Evolutionary conservation across 1,140 invertebrate genomes (phyloP), one percentile per base, ranked within the genome.

Genomic region (Metopolophium dirhodum): DNA sequence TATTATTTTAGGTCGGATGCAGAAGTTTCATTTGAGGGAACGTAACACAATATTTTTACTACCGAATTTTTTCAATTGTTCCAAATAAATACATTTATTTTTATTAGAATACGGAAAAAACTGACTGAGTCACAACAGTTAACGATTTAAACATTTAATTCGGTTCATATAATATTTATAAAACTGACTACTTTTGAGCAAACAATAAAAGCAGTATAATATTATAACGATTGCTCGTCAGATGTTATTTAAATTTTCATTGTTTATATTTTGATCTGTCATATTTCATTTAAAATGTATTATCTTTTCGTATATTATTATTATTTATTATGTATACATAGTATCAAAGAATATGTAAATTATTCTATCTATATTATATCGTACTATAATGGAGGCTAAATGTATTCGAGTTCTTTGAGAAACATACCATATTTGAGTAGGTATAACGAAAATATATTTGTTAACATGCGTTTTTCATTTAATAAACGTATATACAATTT

Each of bases 221-320:
- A 85, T 77, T 77, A 77, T n/a, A 77, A 77, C 61, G 37, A 23
- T 3, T 11, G 83, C 83, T 45, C 83, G 83, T 85, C 83, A 85
- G 35, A 85, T 0, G 35, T 41, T 85, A 85, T 85, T 85, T 85
- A 85, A 85, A 85, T 85, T 85, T 45, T 85, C 41, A 85, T 41
- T 85, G 83, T 85, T 85, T 85, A 85, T 85, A 45, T 45, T 85
- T 85, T 85, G 41, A 85, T 85, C 37, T 85, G 83, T 85, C 23
- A 41, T 85, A 85, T 85, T 41, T 85, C 41, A 45, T 85, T 85
- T 85, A 85, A 85, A 85, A 85, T 45, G 22, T 45, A 85, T 45
- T 85, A 85, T 85, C 37, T 85, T 85, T 85, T 41, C 41, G 23
- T 85, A 41, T 85, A 85, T 41, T 85, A 85, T 41, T 85, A 85